A percentile compares a stretch with the other conserved stretches of the same genome.
Evolutionary conservation across 2,888 invertebrate species (phyloP).

Genomic region (Acanthosepion pharaonis): DNA sequence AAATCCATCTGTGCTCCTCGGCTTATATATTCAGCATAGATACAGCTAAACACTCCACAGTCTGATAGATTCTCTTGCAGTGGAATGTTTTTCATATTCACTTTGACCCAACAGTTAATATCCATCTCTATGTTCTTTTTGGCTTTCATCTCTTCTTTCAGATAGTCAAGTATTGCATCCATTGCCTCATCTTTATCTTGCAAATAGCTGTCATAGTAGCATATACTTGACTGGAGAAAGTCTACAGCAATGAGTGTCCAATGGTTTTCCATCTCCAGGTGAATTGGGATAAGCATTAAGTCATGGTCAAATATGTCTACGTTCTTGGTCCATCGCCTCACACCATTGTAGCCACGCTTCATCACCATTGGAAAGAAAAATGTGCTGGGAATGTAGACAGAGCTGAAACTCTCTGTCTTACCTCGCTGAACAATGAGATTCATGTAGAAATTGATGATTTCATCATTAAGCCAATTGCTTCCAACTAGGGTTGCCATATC

Average conservation of each 20-base stretch:
- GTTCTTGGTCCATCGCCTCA: constrained; percentile 34
- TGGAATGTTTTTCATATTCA: constrained; percentile 38
- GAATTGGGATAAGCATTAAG: constrained; percentile 25
- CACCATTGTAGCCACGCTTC: constrained; percentile 34
- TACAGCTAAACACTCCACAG: constrained; percentile 38
- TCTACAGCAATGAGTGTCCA: constrained; percentile 41
- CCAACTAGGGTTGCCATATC: constrained; percentile 36
- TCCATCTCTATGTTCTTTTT: constrained; percentile 35
- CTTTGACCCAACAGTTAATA: not conserved
- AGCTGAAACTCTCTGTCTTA: not conserved
- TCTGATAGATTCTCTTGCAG: constrained; percentile 23
- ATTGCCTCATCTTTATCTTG: constrained; percentile 24
- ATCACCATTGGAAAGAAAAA: constrained; percentile 39
- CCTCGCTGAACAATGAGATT: constrained; percentile 37
- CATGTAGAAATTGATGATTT: constrained; percentile 41
- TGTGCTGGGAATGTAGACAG: constrained; percentile 42
- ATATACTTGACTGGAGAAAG: constrained; percentile 15
- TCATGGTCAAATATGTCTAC: constrained; percentile 42
- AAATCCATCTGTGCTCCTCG: constrained; percentile 37
- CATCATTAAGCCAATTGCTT: constrained; percentile 37
- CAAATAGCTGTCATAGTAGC: constrained; percentile 37
- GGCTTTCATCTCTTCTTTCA: not conserved
- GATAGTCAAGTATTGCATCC: constrained; percentile 18
- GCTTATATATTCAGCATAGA: constrained; percentile 35
- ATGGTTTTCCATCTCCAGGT: constrained; percentile 18